Base-by-base conservation (phyloP, 2,797 vertebrate species). In the Tamandua tetradactyla region DNA sequence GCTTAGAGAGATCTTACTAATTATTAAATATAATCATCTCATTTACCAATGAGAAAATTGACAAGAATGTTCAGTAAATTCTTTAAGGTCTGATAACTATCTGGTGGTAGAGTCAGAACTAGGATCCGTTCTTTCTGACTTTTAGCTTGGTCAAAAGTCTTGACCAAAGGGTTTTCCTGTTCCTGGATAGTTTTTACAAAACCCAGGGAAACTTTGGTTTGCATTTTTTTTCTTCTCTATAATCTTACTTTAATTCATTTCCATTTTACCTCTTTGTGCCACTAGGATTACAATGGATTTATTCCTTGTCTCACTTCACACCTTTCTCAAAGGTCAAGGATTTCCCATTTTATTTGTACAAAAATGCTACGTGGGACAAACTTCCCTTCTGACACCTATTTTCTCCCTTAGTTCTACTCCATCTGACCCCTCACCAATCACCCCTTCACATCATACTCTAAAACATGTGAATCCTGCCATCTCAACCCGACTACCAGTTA, bases 331-430 rank as follows among this genome's bases (percentile, higher is more conserved):
- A 85, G 55, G 47, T 81, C 49, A 64, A 44, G 22, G 10, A 75
- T 83, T 91, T 93, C 14, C 55, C 94, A 52, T 83, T 68, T 79
- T 59, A 10, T 83, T 90, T 87, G 42, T 89, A 86, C 80, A 80
- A 93, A 91, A 89, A 80, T 49, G 30, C 47, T 75, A 68, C 3
- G 7, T 57, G 71, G 14, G 90, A 83, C 14, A 78, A 80, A 85
- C 61, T 64, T 91, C 14, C n/a, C 37, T 76, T 68, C 62, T 69
- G 35, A 76, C 25, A 47, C n/a, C 76, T 42, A 27, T 69, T 84
- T 93, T 92, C 82, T 80, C 82, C 40, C 66, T 83, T 10, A 23
- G 3, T 49, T 79, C 79, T n/a, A 32, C 47, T 57, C 59, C 69
- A 89, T 59, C 75, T 76, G 83, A 15, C 52, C 32, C 49, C 47